Evolutionary conservation across 2,797 vertebrate species (phyloP).

Genomic region (Distichodus sexfasciatus): DNA sequence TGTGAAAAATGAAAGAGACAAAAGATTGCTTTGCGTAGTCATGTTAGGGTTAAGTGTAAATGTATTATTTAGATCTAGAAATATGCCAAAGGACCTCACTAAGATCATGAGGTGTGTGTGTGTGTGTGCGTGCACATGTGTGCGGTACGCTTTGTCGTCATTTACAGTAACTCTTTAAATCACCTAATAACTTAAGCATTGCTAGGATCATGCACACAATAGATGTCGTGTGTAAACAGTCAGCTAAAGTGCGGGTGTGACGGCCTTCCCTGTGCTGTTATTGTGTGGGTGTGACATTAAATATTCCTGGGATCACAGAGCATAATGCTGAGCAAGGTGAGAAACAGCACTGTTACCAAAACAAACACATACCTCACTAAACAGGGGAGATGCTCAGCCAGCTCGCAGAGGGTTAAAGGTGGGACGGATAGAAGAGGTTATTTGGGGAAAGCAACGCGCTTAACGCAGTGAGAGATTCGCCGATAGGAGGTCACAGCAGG

Average conservation of each 20-base stretch:
- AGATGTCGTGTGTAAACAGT: not conserved
- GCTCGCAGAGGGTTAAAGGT: not conserved
- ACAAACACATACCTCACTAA: conserved; percentile 29
- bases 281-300: conserved; percentile 37
- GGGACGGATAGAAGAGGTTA: not conserved
- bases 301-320: conserved; percentile 33
- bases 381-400: conserved; percentile 11
- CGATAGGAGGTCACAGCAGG: no score
- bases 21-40: no score
- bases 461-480: no score
- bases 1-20: no score
- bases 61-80: no score
- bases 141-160: not conserved
- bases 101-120: no score
- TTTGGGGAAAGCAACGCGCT: no score
- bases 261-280: conserved; percentile 3
- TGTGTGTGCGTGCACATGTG: not conserved
- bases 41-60: no score
- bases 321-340: conserved; percentile 24
- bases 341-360: conserved; percentile 36
- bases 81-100: no score
- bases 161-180: not conserved
- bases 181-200: not conserved
- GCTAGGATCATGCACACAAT: not conserved
- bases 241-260: conserved; percentile 1